These are phyloP conservation scores for Clunio marinus DNA, from an alignment of 2,888 invertebrate genomes.

Conservation along the genomic window DNA sequence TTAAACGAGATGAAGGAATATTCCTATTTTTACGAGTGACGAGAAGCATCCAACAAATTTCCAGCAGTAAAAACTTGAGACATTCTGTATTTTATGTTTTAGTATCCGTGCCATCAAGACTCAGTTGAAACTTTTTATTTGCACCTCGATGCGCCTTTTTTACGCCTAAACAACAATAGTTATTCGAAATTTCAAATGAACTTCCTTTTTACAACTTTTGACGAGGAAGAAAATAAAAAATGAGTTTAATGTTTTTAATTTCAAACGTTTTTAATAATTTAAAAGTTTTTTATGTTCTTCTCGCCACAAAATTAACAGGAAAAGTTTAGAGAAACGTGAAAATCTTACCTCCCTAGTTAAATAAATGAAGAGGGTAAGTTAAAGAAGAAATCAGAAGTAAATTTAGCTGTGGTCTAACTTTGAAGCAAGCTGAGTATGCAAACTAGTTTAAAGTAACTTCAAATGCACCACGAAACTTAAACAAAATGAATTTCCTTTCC, in stretches of 20 bases:
- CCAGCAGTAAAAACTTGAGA: background rate
- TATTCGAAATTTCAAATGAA: slow-evolving; percentile 6
- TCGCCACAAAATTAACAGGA: background rate
- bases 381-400: too few relatives aligned
- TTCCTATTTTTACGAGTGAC: slow-evolving; percentile 31
- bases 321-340: background rate
- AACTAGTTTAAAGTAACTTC: too few relatives aligned
- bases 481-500: too few relatives aligned
- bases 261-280: slow-evolving; percentile 34
- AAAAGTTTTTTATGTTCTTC: background rate
- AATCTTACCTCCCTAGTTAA: background rate
- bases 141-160: background rate
- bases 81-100: background rate
- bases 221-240: background rate
- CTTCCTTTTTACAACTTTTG: background rate
- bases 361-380: too few relatives aligned
- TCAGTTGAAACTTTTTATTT: background rate
- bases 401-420: too few relatives aligned
- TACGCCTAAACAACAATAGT: too few relatives aligned
- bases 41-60: background rate
- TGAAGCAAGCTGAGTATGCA: too few relatives aligned
- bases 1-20: background rate
- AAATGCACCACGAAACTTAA: too few relatives aligned
- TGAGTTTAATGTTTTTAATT: slow-evolving; percentile 33
- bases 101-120: background rate